These are phyloP conservation scores for Eupithecia abbreviata DNA, from an alignment of 2,888 invertebrate genomes.

Conservation along the genomic window DNA sequence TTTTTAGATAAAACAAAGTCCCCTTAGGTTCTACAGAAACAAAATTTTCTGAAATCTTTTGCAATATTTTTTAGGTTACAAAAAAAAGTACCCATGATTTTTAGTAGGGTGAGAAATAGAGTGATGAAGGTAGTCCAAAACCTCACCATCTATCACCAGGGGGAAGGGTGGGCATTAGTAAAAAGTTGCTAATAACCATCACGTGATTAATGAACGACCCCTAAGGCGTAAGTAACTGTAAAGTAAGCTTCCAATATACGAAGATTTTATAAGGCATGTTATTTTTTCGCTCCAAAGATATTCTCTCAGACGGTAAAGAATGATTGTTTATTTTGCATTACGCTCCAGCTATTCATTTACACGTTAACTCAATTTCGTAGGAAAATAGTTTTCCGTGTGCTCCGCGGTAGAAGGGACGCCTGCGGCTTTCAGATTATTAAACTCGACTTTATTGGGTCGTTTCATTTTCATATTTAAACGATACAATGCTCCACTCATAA, in stretches of 20 bases:
- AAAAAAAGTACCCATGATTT: too few species aligned
- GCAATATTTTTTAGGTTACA: too few species aligned
- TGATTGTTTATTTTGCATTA: slow-evolving; percentile 35
- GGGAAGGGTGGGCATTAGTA: too few species aligned
- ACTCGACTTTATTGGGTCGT: slow-evolving; percentile 33
- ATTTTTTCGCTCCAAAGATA: slow-evolving; percentile 1
- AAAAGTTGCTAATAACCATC: too few species aligned
- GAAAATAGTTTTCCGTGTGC: slow-evolving; percentile 42
- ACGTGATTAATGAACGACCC: not conserved
- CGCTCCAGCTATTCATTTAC: slow-evolving; percentile 33
- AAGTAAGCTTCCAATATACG: not conserved
- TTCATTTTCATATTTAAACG: slow-evolving; percentile 28
- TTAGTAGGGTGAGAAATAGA: too few species aligned
- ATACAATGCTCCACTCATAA: slow-evolving; percentile 14
- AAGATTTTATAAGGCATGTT: not conserved
- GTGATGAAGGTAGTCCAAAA: too few species aligned
- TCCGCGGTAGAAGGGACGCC: slow-evolving; percentile 36
- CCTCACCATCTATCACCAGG: too few species aligned
- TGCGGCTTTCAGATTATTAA: slow-evolving; percentile 41
- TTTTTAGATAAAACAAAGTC: not conserved
- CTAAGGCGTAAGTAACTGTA: not conserved
- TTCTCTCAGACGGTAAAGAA: slow-evolving; percentile 23
- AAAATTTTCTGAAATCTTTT: too few species aligned
- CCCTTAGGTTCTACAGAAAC: too few species aligned
- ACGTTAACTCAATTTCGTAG: slow-evolving; percentile 40